These are phyloP conservation scores for Panulirus ornatus DNA, from an alignment of 1,140 invertebrate species.

Conservation along the genomic window DNA sequence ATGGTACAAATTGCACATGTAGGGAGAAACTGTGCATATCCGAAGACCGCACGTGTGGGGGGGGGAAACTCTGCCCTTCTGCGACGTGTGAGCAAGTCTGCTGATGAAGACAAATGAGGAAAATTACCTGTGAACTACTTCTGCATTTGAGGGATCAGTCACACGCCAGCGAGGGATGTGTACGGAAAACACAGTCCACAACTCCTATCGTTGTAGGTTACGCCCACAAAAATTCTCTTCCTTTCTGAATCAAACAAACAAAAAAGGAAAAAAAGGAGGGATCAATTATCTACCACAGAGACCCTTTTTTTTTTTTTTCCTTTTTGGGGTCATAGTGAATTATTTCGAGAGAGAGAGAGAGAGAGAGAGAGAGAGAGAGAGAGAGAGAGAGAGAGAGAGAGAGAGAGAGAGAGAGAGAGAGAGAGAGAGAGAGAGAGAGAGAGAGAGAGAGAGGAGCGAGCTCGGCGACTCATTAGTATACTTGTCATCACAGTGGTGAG, in stretches of 20 bases:
- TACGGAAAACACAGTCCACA: background rate
- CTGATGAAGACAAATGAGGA: background rate
- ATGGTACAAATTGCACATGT: too few relatives aligned
- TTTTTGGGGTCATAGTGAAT: too few relatives aligned
- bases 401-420: background rate
- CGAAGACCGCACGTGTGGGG: too few relatives aligned
- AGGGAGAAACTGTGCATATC: too few relatives aligned
- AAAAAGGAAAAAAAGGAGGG: background rate
- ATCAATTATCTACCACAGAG: background rate
- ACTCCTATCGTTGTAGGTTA: background rate
- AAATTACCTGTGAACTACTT: background rate
- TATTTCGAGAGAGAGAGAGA: background rate
- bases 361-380: background rate
- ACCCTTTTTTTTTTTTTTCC: too few relatives aligned
- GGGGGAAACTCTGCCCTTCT: too few relatives aligned
- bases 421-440: constrained; percentile 9
- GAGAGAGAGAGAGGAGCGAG: background rate
- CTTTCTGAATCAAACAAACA: background rate
- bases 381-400: constrained; percentile 2
- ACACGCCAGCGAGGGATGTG: background rate
- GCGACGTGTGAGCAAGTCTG: background rate
- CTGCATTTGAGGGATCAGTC: background rate
- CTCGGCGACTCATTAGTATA: background rate
- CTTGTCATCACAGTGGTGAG: background rate
- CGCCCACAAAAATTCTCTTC: too few relatives aligned